These are phyloP conservation scores for Premnoplex brunnescens DNA, from an alignment of 2,797 vertebrate species.

Conservation along the genomic window DNA sequence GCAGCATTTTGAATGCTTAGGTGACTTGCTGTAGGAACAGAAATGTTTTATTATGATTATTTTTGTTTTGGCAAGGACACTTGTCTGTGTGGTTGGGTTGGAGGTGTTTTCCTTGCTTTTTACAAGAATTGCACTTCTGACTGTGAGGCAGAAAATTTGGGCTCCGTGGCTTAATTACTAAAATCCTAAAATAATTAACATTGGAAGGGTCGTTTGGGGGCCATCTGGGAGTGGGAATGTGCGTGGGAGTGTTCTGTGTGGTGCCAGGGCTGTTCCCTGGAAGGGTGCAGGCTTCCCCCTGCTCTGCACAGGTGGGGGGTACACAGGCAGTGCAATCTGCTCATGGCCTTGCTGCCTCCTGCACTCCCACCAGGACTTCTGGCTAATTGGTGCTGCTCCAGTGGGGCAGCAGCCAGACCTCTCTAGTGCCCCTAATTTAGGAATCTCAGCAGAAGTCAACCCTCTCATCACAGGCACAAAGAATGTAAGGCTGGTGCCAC, in stretches of 20 bases:
- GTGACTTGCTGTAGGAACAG: background rate
- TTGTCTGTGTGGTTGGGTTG: background rate
- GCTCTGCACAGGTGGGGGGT: background rate
- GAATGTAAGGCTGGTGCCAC: background rate
- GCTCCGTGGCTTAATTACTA: background rate
- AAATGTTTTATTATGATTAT: background rate
- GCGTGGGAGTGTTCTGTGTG: background rate
- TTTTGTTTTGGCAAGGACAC: background rate
- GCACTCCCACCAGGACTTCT: background rate
- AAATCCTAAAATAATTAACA: background rate
- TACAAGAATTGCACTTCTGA: background rate
- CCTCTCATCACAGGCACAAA: background rate
- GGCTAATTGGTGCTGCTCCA: background rate
- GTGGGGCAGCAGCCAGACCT: background rate
- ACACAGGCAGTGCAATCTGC: background rate
- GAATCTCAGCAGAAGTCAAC: background rate
- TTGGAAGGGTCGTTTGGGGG: background rate
- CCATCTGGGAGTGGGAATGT: conserved; percentile 25
- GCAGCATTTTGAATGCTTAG: background rate
- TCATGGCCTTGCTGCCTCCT: rapidly evolving
- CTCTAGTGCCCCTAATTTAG: rapidly evolving
- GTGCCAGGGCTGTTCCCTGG: background rate
- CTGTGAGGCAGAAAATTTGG: background rate
- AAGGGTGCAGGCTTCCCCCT: background rate
- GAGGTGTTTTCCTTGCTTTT: background rate